phyloP scores from a whole-genome alignment of 2,797 vertebrate genomes.

The Ateles fusciceps region DNA sequence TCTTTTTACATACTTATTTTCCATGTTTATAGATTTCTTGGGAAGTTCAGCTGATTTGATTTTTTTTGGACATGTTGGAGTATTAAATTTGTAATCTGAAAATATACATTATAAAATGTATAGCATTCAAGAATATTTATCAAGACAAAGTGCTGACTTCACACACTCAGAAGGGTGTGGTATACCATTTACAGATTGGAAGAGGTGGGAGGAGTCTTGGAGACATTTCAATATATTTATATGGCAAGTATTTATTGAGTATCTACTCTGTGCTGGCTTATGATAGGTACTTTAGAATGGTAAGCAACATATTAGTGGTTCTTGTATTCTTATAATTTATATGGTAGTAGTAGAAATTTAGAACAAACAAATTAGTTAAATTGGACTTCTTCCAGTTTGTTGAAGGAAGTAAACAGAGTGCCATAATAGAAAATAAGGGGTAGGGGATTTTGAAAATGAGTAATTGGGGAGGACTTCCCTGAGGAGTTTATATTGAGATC shows the following conservation, averaged over 20 bases:
- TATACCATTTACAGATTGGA: not conserved
- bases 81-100: conserved; percentile 1
- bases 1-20: conserved; percentile 18
- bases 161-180: not conserved
- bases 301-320: not conserved
- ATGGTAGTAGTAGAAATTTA: not conserved
- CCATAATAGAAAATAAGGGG: not conserved
- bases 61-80: not conserved
- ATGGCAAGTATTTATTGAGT: not conserved
- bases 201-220: not conserved
- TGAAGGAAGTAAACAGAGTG: not conserved
- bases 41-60: not conserved
- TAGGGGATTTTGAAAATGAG: not conserved
- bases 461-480: not conserved
- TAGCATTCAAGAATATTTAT: not conserved
- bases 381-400: not conserved
- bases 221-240: not conserved
- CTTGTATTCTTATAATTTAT: not conserved
- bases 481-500: not conserved
- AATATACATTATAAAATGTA: conserved; percentile 37
- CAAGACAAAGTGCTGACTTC: not conserved
- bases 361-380: not conserved
- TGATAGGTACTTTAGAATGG: not conserved
- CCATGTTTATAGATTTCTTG: not conserved
- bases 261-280: not conserved